Evolutionary conservation across 2,797 vertebrate genomes (phyloP).

Genomic region (Arremon aurantiirostris): DNA sequence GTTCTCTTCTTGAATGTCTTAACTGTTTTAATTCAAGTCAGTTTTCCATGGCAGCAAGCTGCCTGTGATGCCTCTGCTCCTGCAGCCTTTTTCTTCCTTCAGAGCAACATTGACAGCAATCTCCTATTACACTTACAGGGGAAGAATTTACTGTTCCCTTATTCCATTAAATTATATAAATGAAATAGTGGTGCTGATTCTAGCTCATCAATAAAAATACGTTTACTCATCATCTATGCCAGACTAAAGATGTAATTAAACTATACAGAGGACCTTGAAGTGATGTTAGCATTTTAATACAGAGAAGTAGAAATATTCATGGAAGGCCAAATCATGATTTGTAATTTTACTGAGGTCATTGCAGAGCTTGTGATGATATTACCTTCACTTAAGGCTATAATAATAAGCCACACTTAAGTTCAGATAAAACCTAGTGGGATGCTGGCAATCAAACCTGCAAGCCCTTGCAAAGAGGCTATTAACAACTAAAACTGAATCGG

Average conservation of each 20-base stretch:
- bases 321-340: conserved; percentile 35
- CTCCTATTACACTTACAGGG: neutral
- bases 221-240: conserved; percentile 52
- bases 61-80: neutral
- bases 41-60: neutral
- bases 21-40: neutral
- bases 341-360: conserved; percentile 17
- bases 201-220: neutral
- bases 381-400: neutral
- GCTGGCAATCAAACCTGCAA: conserved; percentile 1
- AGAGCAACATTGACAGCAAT: neutral
- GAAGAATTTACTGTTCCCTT: neutral
- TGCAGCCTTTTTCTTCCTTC: neutral
- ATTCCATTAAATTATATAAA: neutral
- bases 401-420: neutral
- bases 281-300: conserved; percentile 28
- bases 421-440: neutral
- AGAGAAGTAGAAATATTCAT: conserved; percentile 32
- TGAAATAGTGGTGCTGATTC: neutral
- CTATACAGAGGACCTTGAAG: conserved; percentile 43
- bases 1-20: neutral
- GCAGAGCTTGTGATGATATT: neutral
- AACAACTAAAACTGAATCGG: neutral
- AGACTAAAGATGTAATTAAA: conserved; percentile 57
- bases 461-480: neutral